These are phyloP conservation scores for Rhabdomys dilectus DNA, from an alignment of 2,113 vertebrate genomes.

Conservation along the genomic window DNA sequence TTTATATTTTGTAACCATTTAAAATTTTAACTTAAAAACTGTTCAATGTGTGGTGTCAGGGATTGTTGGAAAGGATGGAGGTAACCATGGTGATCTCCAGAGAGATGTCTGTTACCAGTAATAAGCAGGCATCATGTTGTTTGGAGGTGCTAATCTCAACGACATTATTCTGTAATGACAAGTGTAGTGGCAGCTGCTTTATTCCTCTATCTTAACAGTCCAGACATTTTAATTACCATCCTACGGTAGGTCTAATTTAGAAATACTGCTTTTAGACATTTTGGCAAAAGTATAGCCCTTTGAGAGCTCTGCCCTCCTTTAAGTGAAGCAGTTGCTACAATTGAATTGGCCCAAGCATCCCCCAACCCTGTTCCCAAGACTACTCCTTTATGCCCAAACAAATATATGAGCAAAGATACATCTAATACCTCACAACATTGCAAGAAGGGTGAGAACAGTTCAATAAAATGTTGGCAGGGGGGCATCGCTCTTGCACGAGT, in stretches of 20 bases:
- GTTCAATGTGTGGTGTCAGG: constrained; percentile 3
- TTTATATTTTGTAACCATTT: constrained; percentile 6
- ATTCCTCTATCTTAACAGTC: constrained; percentile 31
- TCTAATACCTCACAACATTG: neutral
- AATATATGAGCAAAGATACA: neutral
- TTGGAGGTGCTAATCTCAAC: constrained; percentile 45
- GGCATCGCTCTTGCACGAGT: no score
- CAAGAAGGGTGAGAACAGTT: neutral
- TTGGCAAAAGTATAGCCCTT: neutral
- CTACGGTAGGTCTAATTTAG: neutral
- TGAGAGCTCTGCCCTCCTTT: neutral
- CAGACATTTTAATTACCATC: constrained; percentile 44
- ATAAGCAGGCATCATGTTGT: neutral
- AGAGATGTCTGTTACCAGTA: constrained; percentile 6
- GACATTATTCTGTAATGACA: constrained; percentile 9
- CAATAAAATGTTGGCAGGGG: neutral
- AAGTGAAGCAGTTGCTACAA: neutral
- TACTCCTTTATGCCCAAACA: neutral
- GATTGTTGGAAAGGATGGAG: constrained; percentile 2
- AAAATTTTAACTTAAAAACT: constrained; percentile 35
- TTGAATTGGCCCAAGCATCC: neutral
- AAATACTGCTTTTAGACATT: constrained; percentile 38
- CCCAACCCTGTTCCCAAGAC: neutral
- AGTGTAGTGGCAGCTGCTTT: constrained; percentile 38
- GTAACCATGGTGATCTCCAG: constrained; percentile 23